Percentiles rank a stretch among this genome's conserved stretches.
These are phyloP conservation scores for Trachurus trachurus DNA, from an alignment of 2,797 vertebrate genomes.

Conservation along the genomic window DNA sequence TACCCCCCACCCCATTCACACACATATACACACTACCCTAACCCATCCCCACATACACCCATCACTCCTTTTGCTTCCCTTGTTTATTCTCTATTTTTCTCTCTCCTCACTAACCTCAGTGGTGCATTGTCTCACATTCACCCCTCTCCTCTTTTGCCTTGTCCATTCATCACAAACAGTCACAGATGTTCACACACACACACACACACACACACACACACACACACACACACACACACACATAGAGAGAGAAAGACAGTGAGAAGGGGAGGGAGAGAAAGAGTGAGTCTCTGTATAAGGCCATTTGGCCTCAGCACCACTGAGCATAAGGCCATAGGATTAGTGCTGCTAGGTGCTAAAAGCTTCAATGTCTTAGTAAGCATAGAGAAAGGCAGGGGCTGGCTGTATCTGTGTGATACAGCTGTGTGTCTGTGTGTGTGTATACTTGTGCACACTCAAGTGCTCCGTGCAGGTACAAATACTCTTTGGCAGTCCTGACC, in stretches of 20 bases:
- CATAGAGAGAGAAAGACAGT: slow-evolving; percentile 34
- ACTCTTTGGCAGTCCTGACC: slow-evolving; percentile 53
- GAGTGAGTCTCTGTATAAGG: slow-evolving; percentile 60
- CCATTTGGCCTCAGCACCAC: slow-evolving; percentile 72
- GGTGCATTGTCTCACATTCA: slow-evolving; percentile 72
- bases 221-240: slow-evolving; percentile 49
- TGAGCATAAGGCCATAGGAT: slow-evolving; percentile 81
- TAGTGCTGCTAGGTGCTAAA: slow-evolving; percentile 83
- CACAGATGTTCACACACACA: slow-evolving; percentile 62
- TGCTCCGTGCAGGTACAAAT: slow-evolving; percentile 63
- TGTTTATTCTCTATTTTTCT: slow-evolving; percentile 42
- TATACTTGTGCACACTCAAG: slow-evolving; percentile 47
- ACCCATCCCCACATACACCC: slow-evolving; percentile 9
- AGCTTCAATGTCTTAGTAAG: slow-evolving; percentile 81
- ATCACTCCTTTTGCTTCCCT: slow-evolving; percentile 47
- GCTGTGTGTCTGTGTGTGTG: slow-evolving; percentile 40
- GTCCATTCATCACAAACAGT: slow-evolving; percentile 76
- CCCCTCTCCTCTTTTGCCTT: slow-evolving; percentile 63
- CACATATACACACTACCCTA: background rate
- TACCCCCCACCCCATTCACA: background rate
- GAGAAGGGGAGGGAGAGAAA: slow-evolving; percentile 21
- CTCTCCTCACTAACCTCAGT: slow-evolving; percentile 65
- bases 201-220: slow-evolving; percentile 52
- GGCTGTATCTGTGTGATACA: slow-evolving; percentile 54
- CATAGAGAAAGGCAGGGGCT: slow-evolving; percentile 53